Evolutionary conservation across 2,113 vertebrate genomes (phyloP), one percentile per base, ranked within the genome.

Genomic region (Tetraodon nigroviridis): DNA sequence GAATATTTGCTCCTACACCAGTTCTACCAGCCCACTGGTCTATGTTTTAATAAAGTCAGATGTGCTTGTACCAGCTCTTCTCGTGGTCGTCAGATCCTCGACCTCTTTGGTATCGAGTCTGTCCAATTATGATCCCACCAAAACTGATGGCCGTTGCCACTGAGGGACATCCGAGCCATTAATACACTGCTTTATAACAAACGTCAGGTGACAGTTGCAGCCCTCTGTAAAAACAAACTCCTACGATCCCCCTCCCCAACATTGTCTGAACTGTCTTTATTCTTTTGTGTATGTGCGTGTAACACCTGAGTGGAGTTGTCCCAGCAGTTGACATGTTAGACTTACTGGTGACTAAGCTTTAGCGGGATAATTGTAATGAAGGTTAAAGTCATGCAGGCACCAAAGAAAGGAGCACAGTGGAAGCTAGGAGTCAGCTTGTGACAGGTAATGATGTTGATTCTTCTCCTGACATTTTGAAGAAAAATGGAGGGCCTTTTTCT

Each of bases 371-470:
- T 63, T 32, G 32, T 27, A 51, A 74, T 55, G 62, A 70, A 37
- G 15, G 40, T 64, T 69, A 61, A 67, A 60, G 48, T 40, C 48
- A 16, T 46, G 48, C 51, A 46, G 61, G 47, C 61, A 65, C 40
- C 59, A 20, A 53, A 32, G 51, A 59, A 47, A 10, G 50, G 53
- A 27, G 46, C 50, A 52, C 22, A 52, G 55, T 55, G 67, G n/a
- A 40, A 27, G 65, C 24, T 6, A 53, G 62, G 45, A 27, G 71
- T 76, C 67, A 27, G 50, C 57, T 49, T 15, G 14, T 55, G 65
- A 59, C 67, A 74, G 55, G 66, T 69, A 79, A 50, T 58, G 49
- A 72, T 79, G 61, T 58, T 46, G 27, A 45, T 63, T 69, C 58
- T 32, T 46, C 49, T 32, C 17, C 55, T 73, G 61, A 58, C 60